Percentiles rank a stretch among this genome's conserved stretches.
These are phyloP conservation scores for Smutsia temminckii DNA, from an alignment of 2,797 vertebrate species.

Conservation along the genomic window DNA sequence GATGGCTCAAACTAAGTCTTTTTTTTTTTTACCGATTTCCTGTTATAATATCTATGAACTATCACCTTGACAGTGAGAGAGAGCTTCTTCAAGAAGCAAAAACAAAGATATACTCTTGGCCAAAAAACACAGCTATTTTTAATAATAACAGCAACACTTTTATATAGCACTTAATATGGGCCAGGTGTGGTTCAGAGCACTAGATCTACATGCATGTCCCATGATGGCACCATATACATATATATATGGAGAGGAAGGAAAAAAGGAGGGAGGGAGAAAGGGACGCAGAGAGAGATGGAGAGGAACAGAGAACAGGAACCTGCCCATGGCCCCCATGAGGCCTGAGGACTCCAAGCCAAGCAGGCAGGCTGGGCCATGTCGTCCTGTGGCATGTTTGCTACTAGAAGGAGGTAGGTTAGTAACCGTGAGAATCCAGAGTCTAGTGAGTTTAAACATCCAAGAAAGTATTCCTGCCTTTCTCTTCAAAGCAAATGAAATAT, in stretches of 20 bases:
- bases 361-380: not conserved
- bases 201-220: not conserved
- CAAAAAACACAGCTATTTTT: not conserved
- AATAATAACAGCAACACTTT: not conserved
- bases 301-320: not conserved
- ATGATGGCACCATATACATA: no score
- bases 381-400: no score
- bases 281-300: not conserved
- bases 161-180: not conserved
- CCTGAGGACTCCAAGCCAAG: not conserved
- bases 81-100: not conserved
- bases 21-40: not conserved
- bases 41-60: not conserved
- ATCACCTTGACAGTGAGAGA: not conserved
- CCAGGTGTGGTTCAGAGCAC: not conserved
- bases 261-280: not conserved
- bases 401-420: not conserved
- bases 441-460: conserved; percentile 33
- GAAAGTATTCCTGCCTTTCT: conserved; percentile 37
- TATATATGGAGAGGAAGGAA: no score
- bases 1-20: not conserved
- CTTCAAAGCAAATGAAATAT: conserved; percentile 62
- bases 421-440: not conserved
- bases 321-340: not conserved
- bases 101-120: not conserved